A percentile compares a stretch with the other conserved stretches of the same genome.
Conservation (phyloP, 2,113 vertebrate genomes). For the Brachypteracias leptosomus region DNA sequence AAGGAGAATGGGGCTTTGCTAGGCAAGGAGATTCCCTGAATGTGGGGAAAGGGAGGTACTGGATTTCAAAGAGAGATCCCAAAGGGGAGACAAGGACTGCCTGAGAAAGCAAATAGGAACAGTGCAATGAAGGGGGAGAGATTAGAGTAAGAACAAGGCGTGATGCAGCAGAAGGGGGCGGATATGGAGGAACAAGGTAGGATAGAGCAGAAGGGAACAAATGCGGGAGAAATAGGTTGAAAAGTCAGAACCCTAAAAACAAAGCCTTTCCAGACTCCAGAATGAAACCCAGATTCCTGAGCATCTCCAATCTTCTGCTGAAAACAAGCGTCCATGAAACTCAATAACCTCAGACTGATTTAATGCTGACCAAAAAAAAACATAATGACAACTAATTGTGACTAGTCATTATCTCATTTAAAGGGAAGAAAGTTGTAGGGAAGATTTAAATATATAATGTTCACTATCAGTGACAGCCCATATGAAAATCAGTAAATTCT, state of each 20-base stretch:
- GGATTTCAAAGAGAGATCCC: neutral
- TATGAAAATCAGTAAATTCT: neutral
- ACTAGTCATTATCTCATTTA: neutral
- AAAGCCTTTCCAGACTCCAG: neutral
- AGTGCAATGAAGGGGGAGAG: neutral
- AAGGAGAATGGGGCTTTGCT: neutral
- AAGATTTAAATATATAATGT: neutral
- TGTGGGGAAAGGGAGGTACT: neutral
- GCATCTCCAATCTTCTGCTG: neutral
- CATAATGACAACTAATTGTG: neutral
- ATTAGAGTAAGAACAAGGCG: neutral
- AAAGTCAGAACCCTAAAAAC: neutral
- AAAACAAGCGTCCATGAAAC: neutral
- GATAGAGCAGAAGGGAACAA: neutral
- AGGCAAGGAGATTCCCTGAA: neutral
- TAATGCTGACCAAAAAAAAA: neutral
- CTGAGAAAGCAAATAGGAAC: neutral
- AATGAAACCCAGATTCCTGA: neutral
- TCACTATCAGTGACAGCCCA: neutral
- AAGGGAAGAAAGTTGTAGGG: neutral
- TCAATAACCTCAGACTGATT: neutral
- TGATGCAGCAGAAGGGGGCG: neutral
- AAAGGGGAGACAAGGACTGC: neutral
- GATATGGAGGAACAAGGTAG: neutral
- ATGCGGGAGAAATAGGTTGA: neutral